Base-by-base conservation (phyloP, 2,797 vertebrate species). In the Pelodytes ibericus region DNA sequence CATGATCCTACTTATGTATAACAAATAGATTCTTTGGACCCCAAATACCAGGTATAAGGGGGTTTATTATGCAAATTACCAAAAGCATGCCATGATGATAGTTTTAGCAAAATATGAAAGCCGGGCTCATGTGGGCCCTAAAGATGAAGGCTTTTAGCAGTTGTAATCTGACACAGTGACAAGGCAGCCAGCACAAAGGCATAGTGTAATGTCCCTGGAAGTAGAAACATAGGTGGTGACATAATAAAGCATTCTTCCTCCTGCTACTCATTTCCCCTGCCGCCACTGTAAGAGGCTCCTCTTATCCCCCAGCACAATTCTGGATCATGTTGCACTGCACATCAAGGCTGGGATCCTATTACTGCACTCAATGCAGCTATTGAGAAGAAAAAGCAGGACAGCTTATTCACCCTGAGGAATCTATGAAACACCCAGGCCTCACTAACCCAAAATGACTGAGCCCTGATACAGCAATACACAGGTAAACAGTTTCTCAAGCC, bases 331-430 rank as follows among this genome's bases (percentile, higher is more conserved):
- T 78, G 58, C 76, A 68, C 57, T 68, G 30, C 57, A 73, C 64
- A 79, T 79, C 63, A 73, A 68, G 63, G 71, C 57, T 68, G 16
- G 68, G 63, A 73, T 79, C 76, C 53, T 57, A 57, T 79, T 79
- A 79, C 76, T 63, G 67, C 63, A 62, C 63, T 73, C 56, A 73
- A 79, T 79, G 58, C 70, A 61, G 76, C 76, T 73, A 73, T 63
- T 79, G 64, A 73, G n/a, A n/a, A n/a, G n/a, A 73, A 51, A 68
- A 53, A 68, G 71, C 71, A 56, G 64, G 73, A 56, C 62, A 47
- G 63, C 70, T 68, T 73, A 72, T 73, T 68, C 71, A 68, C 31
- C 36, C 36, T 11, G 30, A 57, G 71, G 63, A 57, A 72, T 36
- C 59, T 39, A 66, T 53, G 69, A 26, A 36, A 64, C 61, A 49